Evolutionary conservation across 1,140 invertebrate genomes (phyloP), one percentile per base, ranked within the genome.

Genomic region (Drosophila pruinosa): DNA sequence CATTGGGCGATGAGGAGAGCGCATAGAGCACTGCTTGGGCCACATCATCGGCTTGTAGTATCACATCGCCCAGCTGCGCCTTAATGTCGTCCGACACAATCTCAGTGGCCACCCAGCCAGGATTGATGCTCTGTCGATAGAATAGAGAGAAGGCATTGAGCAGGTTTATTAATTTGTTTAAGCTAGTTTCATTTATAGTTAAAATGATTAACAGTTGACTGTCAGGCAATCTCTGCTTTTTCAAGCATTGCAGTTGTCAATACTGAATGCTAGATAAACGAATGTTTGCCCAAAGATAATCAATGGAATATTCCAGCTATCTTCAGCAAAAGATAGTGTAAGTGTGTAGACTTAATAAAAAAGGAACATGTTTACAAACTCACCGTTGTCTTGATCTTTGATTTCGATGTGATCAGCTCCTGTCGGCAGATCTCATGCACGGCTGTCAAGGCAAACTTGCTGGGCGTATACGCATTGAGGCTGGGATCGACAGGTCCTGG

Each of bases 401-500:
- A 92, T 8, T 93, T 92, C 5, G 92, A 77, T 0, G 91, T 79
- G 0, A 92, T 91, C 22, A 97, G 90, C 88, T 97, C 96, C 24
- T 93, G 93, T 17, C 94, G 82, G 2, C 95, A 85, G 0, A 94
- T 93, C 59, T 94, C 93, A 0, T 93, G 93, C 38, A 97, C 92
- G 0, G 94, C 94, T 0, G 93, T 95, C 1, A 96, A 85, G 0
- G 94, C 95, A 90, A 93, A 94, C 91, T 97, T 97, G 52, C 93
- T 94, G 5, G 94, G 93, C 0, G 93, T 83, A 85, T 97, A 97
- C 5, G 95, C 77, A 64, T 88, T 92, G 0, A 89, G 62, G 50
- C 92, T 92, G 67, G 92, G 91, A 14, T 82, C 62, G 8, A 89
- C 89, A 0, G 91, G 91, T 1, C 62, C 68, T 0, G 80, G 75